These are phyloP conservation scores for Prinia subflava DNA, from an alignment of 2,113 vertebrate species.

Conservation along the genomic window DNA sequence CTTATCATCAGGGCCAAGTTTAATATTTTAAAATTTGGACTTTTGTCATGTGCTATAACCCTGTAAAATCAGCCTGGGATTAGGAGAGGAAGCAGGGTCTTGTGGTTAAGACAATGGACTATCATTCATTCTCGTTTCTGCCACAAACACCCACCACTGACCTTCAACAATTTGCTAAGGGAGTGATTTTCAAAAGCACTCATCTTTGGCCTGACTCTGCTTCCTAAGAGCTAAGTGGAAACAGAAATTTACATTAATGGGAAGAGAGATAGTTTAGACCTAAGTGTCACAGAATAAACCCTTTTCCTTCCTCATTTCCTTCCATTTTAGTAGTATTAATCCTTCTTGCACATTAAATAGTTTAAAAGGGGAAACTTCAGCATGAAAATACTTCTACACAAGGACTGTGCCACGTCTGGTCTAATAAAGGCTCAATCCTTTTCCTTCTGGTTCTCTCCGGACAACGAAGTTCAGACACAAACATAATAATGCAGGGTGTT, in stretches of 20 bases:
- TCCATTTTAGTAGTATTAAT: neutral
- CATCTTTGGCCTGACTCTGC: neutral
- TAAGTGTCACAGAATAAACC: neutral
- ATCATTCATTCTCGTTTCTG: constrained; percentile 17
- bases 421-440: neutral
- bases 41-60: neutral
- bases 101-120: neutral
- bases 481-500: neutral
- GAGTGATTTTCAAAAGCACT: constrained; percentile 19
- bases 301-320: neutral
- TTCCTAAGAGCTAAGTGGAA: constrained; percentile 26
- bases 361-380: neutral
- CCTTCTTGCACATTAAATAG: neutral
- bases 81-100: constrained; percentile 21
- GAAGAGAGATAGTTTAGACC: neutral
- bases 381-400: neutral
- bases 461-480: neutral
- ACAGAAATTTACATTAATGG: neutral
- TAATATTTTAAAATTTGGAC: constrained; percentile 5
- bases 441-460: neutral
- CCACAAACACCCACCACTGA: constrained; percentile 38
- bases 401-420: neutral
- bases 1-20: constrained; percentile 16
- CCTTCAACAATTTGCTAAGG: constrained; percentile 1
- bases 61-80: constrained; percentile 25